Evolutionary conservation across 2,888 invertebrate species (phyloP).

Genomic region (Pyralis farinalis): DNA sequence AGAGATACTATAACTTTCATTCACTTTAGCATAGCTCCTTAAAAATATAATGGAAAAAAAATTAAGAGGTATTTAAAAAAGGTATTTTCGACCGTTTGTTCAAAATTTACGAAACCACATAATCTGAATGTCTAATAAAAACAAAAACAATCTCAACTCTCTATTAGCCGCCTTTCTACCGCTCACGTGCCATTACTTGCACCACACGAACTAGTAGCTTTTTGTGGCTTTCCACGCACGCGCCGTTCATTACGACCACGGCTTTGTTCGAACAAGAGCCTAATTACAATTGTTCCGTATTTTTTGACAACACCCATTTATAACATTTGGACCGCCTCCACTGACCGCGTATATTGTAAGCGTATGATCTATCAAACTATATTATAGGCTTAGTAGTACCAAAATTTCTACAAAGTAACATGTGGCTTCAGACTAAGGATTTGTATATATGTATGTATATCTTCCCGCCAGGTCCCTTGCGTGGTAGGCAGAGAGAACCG

Average conservation of each 20-base stretch:
- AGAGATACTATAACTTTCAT: no score
- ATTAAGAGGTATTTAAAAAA: no score
- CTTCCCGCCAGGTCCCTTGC: no score
- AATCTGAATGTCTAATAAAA: not conserved
- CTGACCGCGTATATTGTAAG: slow-evolving; percentile 40
- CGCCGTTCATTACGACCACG: slow-evolving; percentile 56
- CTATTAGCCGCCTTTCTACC: not conserved
- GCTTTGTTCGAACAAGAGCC: slow-evolving; percentile 72
- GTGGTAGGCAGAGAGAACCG: no score
- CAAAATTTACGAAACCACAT: not conserved
- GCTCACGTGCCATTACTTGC: slow-evolving; percentile 27
- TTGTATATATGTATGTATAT: no score
- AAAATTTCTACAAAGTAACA: no score
- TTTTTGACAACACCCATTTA: slow-evolving; percentile 77
- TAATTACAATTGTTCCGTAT: slow-evolving; percentile 74
- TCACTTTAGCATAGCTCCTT: no score
- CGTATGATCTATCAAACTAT: no score
- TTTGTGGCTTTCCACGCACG: slow-evolving; percentile 64
- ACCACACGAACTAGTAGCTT: slow-evolving; percentile 60
- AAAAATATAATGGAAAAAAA: not conserved
- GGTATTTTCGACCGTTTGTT: no score
- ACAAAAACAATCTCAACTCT: not conserved
- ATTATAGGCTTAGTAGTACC: no score
- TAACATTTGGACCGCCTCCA: slow-evolving; percentile 56
- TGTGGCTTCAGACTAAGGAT: no score